Base-by-base conservation (phyloP, 2,888 invertebrate species). In the Scelioninae gen. 2 region DNA sequence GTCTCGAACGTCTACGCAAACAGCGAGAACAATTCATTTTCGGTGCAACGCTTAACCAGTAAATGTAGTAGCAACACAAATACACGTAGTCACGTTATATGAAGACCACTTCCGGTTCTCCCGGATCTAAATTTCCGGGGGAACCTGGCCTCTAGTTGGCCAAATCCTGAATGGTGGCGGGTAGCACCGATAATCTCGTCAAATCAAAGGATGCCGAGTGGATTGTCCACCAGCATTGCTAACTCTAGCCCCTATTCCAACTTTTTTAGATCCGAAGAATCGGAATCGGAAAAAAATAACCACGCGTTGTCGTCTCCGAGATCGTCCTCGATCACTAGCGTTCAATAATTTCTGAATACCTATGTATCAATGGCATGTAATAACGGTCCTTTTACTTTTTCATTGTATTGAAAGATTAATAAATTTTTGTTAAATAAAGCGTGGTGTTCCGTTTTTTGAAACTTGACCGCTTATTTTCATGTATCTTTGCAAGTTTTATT, bases 61-160 rank as follows among this genome's bases (percentile, higher is more conserved):
- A 83, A 77, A 35, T 79, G 76, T 41, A 78, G 76, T 31, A 78
- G 76, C 28, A 82, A 84, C 35, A 83, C 87, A 16, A 84, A 80
- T 37, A 82, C 90, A 70, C 82, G 85, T 1, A 83, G 81, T 58
- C 93, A 93, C 85, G 92, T 93, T 86, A 93, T 93, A 90, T 93
- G 93, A 93, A 93, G 92, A 90, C 93, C 93, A 88, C 92, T 93
- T 84, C 91, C 93, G 91, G 90, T 91, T 90, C 93, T 93, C 88
- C 92, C 92, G 82, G 91, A 92, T 83, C 72, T 85, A 2, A 83
- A 85, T 77, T 86, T 84, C 79, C 87, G 91, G 88, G 87, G 89
- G 89, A 88, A 89, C 88, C 88, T 83, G 70, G 82, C 79, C 71
- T 81, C 82, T 76, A 79, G 76, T 63, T 88, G 84, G 87, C 87